Percentiles rank a stretch among this genome's conserved stretches.
Conservation (phyloP, 2,888 invertebrate species). For the Spodoptera littoralis region DNA sequence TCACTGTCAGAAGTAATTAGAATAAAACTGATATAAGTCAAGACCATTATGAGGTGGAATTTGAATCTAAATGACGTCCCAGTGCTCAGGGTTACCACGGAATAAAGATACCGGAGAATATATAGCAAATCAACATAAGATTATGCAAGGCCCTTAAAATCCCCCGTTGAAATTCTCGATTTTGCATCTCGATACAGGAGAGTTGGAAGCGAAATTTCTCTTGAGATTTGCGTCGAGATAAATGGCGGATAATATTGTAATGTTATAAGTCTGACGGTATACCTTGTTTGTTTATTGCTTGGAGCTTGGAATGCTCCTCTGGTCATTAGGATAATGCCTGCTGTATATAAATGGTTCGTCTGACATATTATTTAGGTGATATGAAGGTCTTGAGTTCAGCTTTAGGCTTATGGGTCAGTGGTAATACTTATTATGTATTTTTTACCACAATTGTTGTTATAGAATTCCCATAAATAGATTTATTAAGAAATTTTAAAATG, state of each 20-base stretch:
- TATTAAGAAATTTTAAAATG: no score
- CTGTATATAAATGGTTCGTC: slow-evolving; percentile 2
- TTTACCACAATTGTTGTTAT: no score
- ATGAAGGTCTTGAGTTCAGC: no score
- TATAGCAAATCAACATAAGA: slow-evolving; percentile 6
- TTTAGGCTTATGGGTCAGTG: no score
- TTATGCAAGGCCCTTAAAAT: slow-evolving; percentile 17
- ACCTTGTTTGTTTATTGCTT: slow-evolving; percentile 23
- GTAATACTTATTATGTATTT: no score
- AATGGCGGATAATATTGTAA: slow-evolving; percentile 44
- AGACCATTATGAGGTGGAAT: no score
- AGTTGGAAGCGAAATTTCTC: slow-evolving; percentile 17
- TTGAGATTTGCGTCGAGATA: slow-evolving; percentile 34
- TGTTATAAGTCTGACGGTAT: slow-evolving; percentile 24
- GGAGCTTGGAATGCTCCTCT: slow-evolving; percentile 9
- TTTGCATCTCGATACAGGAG: slow-evolving; percentile 21
- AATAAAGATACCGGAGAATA: background rate
- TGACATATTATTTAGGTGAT: slow-evolving; percentile 1
- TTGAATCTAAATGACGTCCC: no score
- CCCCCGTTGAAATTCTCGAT: slow-evolving; percentile 31
- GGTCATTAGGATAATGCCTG: slow-evolving; percentile 17
- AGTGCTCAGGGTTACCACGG: background rate
- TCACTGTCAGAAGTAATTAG: no score
- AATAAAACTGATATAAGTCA: no score
- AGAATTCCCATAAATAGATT: no score